Evolutionary conservation across 2,888 invertebrate genomes (phyloP), one percentile per base, ranked within the genome.

Genomic region (Beris chalybata): DNA sequence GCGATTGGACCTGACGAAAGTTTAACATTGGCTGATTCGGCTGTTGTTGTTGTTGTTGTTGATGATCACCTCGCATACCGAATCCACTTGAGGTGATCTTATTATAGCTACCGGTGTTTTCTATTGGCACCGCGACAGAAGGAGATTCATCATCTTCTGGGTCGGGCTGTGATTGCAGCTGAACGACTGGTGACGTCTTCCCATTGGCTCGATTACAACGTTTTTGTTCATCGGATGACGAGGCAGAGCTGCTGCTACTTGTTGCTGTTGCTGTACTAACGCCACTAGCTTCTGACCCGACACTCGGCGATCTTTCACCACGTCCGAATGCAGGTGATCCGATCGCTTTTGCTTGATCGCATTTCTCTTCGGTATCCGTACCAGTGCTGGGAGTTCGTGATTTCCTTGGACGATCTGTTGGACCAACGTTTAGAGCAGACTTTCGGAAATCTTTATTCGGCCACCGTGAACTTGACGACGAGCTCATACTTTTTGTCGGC

Each of bases 361-460:
- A 52, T 6, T 73, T 70, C 1, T 75, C 77, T 67, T 79, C 79
- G 0, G 78, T 77, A 44, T 79, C 79, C 0, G 76, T 78, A 0
- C 79, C 77, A 9, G 77, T 78, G 70, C 79, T 79, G 3, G 81
- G 78, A 0, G 82, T 81, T 65, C 78, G 79, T 65, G 78, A 79
- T 67, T 80, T 80, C 1, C 79, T 72, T 0, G 79, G 77, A 0
- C 79, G 73, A 65, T 81, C 81, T 0, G 79, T 77, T 32, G 83
- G 81, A 53, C 83, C 85, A 81, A 89, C 88, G 77, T 90, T 91
- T 12, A 90, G 76, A 0, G 87, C 86, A 0, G 90, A 90, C 76
- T 91, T 90, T 44, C 90, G 82, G 72, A 89, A 89, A 76, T 89
- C 89, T 78, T 90, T 90, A 76, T 90, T 90, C 29, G 86, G 83